Percentiles rank a stretch among this genome's conserved stretches.
phyloP scores from a whole-genome alignment of 2,888 invertebrate genomes.

The Drosophila prostipennis region DNA sequence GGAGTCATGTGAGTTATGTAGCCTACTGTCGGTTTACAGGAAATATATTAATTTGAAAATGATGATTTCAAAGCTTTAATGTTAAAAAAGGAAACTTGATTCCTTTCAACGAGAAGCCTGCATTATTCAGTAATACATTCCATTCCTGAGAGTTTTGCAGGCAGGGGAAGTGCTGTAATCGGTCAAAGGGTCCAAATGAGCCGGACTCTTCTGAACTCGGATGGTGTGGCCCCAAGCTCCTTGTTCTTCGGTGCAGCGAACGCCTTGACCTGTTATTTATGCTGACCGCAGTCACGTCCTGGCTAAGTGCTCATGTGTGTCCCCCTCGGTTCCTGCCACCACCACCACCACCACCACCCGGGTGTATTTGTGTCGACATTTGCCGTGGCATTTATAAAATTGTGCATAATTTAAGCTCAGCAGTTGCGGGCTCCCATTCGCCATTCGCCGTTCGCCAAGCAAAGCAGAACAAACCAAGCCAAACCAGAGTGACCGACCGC shows the following conservation, averaged over 20 bases:
- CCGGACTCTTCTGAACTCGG: conserved; percentile 8
- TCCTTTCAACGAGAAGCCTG: neutral
- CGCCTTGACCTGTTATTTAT: conserved; percentile 50
- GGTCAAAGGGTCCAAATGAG: conserved; percentile 15
- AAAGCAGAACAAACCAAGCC: conserved; percentile 13
- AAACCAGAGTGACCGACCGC: conserved; percentile 29
- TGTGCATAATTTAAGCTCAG: conserved; percentile 58
- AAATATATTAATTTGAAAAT: too few species aligned
- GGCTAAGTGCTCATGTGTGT: conserved; percentile 51
- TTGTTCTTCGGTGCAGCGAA: conserved; percentile 6
- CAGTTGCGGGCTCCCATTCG: conserved; percentile 36
- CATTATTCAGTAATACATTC: neutral
- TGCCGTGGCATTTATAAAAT: conserved; percentile 55
- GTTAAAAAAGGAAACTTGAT: neutral
- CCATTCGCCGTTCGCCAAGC: conserved; percentile 24
- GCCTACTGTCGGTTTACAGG: neutral
- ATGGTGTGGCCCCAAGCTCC: conserved; percentile 9
- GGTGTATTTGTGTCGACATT: conserved; percentile 41
- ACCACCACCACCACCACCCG: too few species aligned
- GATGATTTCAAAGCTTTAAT: too few species aligned
- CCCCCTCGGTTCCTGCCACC: neutral
- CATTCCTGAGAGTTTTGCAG: neutral
- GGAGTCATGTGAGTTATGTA: neutral
- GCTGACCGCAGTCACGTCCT: conserved; percentile 46
- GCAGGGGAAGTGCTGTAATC: conserved; percentile 4